Percentiles rank a stretch among this genome's conserved stretches.
Conservation (phyloP, 2,888 invertebrate genomes). For the Caenorhabditis afra region DNA sequence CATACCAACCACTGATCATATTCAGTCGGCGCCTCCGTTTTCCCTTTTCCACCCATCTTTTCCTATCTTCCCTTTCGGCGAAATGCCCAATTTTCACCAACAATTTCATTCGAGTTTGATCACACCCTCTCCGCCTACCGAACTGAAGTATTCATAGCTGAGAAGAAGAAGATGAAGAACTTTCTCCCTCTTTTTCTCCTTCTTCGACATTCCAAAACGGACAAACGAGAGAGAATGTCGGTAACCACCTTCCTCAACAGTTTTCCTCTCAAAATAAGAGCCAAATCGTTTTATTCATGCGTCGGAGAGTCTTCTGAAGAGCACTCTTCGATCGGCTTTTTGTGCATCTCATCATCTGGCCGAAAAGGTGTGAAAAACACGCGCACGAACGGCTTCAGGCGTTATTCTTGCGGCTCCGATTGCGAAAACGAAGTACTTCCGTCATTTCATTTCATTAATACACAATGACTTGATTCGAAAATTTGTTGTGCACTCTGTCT, state of each 20-base stretch:
- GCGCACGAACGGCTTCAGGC: constrained; percentile 15
- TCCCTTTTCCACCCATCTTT: constrained; percentile 19
- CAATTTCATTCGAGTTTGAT: constrained; percentile 9
- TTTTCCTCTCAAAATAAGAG: constrained; percentile 29
- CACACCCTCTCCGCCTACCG: constrained; percentile 9
- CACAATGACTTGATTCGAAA: constrained; percentile 51
- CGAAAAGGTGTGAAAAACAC: constrained; percentile 8
- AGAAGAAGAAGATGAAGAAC: background rate
- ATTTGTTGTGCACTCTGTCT: constrained; percentile 23
- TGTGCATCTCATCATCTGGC: constrained; percentile 46
- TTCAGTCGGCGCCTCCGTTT: constrained; percentile 14
- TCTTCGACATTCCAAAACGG: too few species aligned
- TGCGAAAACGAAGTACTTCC: constrained; percentile 26
- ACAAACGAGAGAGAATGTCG: too few species aligned
- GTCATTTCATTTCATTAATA: constrained; percentile 49
- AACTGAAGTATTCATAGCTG: constrained; percentile 3
- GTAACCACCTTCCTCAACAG: too few species aligned
- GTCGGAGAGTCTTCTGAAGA: constrained; percentile 25
- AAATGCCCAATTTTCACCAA: background rate
- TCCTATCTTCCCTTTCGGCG: constrained; percentile 26
- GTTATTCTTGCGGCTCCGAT: background rate
- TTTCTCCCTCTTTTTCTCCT: constrained; percentile 3
- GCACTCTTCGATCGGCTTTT: constrained; percentile 35
- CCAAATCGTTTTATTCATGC: constrained; percentile 49
- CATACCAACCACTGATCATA: constrained; percentile 55